phyloP scores from a whole-genome alignment of 2,113 vertebrate genomes.

The Naja naja region DNA sequence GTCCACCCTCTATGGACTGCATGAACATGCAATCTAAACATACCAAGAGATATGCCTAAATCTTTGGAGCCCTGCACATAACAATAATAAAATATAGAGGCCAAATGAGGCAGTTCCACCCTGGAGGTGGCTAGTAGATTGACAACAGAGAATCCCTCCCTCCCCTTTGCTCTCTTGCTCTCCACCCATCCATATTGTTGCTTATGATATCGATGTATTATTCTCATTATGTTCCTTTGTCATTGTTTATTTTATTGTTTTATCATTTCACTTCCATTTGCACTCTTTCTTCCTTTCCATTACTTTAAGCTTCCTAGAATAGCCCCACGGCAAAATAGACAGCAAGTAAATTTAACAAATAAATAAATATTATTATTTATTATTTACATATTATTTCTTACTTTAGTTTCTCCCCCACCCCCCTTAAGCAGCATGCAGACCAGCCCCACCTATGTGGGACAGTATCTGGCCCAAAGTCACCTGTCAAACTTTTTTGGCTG shows the following conservation, averaged over 20 bases:
- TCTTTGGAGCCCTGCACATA: not conserved
- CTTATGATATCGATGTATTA: not conserved
- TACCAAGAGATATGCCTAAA: not conserved
- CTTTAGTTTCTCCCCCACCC: too few relatives aligned
- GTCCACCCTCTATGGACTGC: not conserved
- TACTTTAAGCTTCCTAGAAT: too few relatives aligned
- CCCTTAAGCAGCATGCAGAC: not conserved
- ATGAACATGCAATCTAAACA: not conserved
- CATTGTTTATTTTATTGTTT: not conserved
- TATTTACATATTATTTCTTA: not conserved
- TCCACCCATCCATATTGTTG: not conserved
- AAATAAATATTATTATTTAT: too few relatives aligned
- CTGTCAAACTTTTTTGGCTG: not conserved
- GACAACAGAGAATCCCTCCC: not conserved
- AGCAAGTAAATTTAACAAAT: too few relatives aligned
- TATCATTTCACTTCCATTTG: too few relatives aligned
- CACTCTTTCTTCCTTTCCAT: too few relatives aligned
- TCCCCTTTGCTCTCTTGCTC: not conserved
- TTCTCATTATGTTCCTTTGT: not conserved
- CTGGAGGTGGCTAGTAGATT: not conserved
- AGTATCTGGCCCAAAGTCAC: not conserved
- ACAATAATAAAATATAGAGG: not conserved
- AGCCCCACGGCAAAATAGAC: too few relatives aligned
- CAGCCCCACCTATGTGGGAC: not conserved
- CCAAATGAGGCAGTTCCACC: not conserved